Evolutionary conservation across 2,888 invertebrate species (phyloP).

Genomic region (Sipha maydis): DNA sequence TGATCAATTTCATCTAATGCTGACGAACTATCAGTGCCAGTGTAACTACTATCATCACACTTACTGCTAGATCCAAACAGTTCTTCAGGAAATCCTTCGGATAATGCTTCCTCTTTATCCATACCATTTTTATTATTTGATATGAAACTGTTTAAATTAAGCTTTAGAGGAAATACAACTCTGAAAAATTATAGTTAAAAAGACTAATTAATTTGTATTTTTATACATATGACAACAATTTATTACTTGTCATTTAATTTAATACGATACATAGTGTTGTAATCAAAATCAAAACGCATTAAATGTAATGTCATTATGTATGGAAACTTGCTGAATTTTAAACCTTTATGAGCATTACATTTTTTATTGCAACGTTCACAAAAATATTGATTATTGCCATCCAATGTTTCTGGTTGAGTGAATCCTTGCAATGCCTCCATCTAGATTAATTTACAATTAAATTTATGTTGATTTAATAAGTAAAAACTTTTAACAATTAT

Average conservation of each 20-base stretch:
- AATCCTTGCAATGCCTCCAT: conserved; percentile 86
- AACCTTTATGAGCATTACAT: conserved; percentile 89
- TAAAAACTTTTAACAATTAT: neutral
- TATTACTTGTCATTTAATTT: conserved; percentile 84
- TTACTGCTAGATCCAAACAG: conserved; percentile 69
- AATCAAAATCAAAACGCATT: conserved; percentile 91
- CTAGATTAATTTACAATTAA: conserved; percentile 67
- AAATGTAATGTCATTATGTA: conserved; percentile 87
- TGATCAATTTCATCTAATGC: conserved; percentile 71
- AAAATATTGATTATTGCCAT: conserved; percentile 86
- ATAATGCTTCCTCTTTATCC: conserved; percentile 63
- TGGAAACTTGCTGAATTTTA: conserved; percentile 86
- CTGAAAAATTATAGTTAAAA: conserved; percentile 69
- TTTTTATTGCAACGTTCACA: conserved; percentile 88
- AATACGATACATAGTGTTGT: conserved; percentile 82
- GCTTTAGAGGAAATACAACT: conserved; percentile 82
- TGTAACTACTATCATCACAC: conserved; percentile 76
- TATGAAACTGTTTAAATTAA: conserved; percentile 82
- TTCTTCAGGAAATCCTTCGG: conserved; percentile 68
- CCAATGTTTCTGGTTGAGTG: conserved; percentile 84
- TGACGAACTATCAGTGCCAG: conserved; percentile 79
- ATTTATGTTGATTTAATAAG: neutral
- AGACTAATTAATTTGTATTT: conserved; percentile 4
- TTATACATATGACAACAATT: neutral
- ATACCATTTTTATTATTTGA: conserved; percentile 66